Evolutionary conservation across 2,113 vertebrate genomes (phyloP).

Genomic region (Zeus faber): DNA sequence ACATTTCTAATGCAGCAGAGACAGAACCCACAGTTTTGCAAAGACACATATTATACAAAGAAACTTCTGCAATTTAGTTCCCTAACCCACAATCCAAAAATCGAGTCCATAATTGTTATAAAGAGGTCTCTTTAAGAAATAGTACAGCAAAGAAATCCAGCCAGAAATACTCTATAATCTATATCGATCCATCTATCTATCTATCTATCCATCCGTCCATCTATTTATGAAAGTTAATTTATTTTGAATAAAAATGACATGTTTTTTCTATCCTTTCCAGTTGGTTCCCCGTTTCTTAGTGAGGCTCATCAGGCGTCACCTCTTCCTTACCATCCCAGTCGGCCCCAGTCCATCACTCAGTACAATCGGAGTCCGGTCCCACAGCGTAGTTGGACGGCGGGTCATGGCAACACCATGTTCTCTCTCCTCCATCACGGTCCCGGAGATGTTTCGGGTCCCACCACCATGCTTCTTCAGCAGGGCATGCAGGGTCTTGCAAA

Average conservation of each 20-base stretch:
- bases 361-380: constrained; percentile 67
- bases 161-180: no score
- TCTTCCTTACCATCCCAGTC: constrained; percentile 48
- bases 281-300: constrained; percentile 40
- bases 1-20: no score
- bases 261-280: constrained; percentile 32
- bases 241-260: no score
- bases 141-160: no score
- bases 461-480: constrained; percentile 60
- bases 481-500: constrained; percentile 38
- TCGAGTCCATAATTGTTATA: no score
- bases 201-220: no score
- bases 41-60: no score
- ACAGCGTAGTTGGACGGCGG: constrained; percentile 64
- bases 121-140: no score
- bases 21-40: no score
- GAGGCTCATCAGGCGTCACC: constrained; percentile 57
- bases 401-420: constrained; percentile 51
- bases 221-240: no score
- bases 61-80: constrained; percentile 1
- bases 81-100: not conserved
- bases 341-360: constrained; percentile 40
- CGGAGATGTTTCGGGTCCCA: constrained; percentile 49
- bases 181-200: no score
- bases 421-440: constrained; percentile 53